Base-by-base conservation (phyloP, 2,888 invertebrate genomes). In the Myopa tessellatipennis region DNA sequence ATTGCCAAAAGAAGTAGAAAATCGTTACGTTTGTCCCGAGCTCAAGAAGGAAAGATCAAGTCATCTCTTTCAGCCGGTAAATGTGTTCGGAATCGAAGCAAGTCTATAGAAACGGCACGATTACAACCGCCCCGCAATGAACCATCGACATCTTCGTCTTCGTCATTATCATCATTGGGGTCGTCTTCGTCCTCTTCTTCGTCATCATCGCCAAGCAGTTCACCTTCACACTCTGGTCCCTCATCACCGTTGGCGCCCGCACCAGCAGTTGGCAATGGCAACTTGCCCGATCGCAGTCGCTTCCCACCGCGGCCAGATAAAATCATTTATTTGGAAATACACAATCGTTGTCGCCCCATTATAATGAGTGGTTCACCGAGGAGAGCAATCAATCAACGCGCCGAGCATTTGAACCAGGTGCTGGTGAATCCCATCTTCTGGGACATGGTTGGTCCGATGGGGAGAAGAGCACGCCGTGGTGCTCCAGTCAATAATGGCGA, bases 371-470 rank as follows among this genome's bases (percentile, higher is more conserved):
- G 74, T n/a, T 69, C 75, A 60, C 75, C 75, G 4, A 26, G 75
- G 26, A 34, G 79, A 78, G 18, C 81, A 76, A 8, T 78, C 77
- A 18, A 78, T 65, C 72, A 63, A 80, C 63, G 75, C 0, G 82
- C 82, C 14, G 84, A 84, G 14, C 79, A 82, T 18, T 79, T 87
- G 4, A 84, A 85, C 60, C 85, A 85, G 79, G 84, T 88, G 63
- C 78, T 87, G 38, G 82, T 83, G 16, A 87, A 88, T 83, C 86
- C 87, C 16, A 82, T 86, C 68, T 88, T 88, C 36, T 88, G 88
- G 88, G 86, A 87, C 58, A 87, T 88, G 82, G 81, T 88, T 4
- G 85, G 86, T 80, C 88, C 87, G 1, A 78, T 87, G 38, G 83
- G 83, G 12, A 81, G 65, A 12, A 36, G 65, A 1, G 82, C 84